phyloP scores from a whole-genome alignment of 2,797 vertebrate species.

The Sphenopsis melanotis region DNA sequence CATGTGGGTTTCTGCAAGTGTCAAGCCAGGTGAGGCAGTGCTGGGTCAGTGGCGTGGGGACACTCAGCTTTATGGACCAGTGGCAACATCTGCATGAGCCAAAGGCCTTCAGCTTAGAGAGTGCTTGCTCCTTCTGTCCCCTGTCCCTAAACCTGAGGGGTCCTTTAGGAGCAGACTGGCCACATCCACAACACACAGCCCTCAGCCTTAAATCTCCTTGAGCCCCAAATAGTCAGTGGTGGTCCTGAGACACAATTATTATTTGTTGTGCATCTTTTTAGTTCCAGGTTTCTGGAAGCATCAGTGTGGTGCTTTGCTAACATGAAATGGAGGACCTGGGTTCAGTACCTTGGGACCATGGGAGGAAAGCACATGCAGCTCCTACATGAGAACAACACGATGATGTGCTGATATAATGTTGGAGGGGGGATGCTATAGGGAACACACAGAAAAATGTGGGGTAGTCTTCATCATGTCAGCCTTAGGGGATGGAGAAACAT shows the following conservation, averaged over 20 bases:
- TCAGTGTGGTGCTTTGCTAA: not conserved
- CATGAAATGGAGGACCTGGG: not conserved
- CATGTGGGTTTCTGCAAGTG: not conserved
- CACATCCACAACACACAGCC: not conserved
- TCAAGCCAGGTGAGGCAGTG: not conserved
- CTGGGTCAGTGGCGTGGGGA: not conserved
- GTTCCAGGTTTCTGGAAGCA: not conserved
- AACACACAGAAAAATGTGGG: not conserved
- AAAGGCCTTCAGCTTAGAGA: not conserved
- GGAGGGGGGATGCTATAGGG: not conserved
- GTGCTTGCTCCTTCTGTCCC: not conserved
- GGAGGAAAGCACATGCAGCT: not conserved
- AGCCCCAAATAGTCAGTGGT: not conserved
- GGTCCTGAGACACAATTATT: not conserved
- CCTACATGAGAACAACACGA: fast-evolving
- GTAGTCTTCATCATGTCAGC: not conserved
- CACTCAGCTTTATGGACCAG: not conserved
- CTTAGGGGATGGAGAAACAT: not conserved
- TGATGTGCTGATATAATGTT: not conserved
- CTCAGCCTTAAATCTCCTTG: not conserved
- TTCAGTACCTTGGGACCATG: not conserved
- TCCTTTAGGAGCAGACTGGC: not conserved
- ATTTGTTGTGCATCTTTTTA: not conserved
- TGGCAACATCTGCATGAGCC: not conserved
- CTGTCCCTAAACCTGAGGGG: not conserved